A percentile compares a stretch with the other conserved stretches of the same genome.
Conservation (phyloP, 2,888 invertebrate genomes). For the Archips xylosteana region DNA sequence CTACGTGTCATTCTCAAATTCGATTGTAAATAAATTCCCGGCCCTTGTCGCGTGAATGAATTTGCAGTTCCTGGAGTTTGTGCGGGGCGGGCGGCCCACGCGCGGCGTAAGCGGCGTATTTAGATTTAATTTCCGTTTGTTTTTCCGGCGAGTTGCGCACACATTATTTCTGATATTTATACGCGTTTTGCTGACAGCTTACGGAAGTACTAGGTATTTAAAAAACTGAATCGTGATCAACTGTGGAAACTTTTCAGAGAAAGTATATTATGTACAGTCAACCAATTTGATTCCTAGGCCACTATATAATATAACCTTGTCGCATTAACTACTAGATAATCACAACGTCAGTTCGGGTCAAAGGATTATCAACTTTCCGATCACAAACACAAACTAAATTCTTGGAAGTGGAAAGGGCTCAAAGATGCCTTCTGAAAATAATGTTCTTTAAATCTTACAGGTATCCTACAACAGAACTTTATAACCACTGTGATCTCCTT, state of each 20-base stretch:
- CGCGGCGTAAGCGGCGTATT: constrained; percentile 6
- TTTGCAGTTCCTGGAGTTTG: background rate
- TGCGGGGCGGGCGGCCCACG: background rate
- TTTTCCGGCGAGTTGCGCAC: constrained; percentile 7
- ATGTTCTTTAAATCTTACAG: too few relatives aligned
- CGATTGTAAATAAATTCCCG: background rate
- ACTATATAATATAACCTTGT: too few relatives aligned
- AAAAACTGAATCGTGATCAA: background rate
- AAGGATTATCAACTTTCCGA: too few relatives aligned
- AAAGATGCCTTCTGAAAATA: too few relatives aligned
- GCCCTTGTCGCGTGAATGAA: background rate
- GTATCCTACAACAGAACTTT: too few relatives aligned
- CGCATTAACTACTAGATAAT: too few relatives aligned
- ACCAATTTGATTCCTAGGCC: too few relatives aligned
- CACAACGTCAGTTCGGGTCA: too few relatives aligned
- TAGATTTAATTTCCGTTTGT: constrained; percentile 21
- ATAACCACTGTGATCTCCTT: too few relatives aligned
- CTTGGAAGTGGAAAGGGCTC: too few relatives aligned
- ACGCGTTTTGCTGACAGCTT: background rate
- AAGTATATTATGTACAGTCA: background rate
- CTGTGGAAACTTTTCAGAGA: background rate
- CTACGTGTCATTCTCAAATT: background rate
- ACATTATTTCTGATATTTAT: constrained; percentile 6
- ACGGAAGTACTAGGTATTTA: too few relatives aligned
- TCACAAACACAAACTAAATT: too few relatives aligned